Conservation (phyloP, 2,113 vertebrate species). For the Ophthalmotilapia sp. region DNA sequence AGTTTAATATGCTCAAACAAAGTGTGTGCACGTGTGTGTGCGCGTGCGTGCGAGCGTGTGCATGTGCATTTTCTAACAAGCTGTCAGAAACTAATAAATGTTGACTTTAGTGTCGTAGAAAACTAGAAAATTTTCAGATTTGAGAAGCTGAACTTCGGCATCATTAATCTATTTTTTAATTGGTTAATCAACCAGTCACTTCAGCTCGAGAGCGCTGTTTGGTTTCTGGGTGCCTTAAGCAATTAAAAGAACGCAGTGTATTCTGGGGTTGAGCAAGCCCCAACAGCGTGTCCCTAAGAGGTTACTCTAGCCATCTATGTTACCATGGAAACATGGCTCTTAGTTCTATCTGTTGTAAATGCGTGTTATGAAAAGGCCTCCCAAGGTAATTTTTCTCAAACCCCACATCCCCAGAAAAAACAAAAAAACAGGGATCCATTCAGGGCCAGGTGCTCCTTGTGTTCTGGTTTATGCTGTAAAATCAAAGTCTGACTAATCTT, state of each 20-base stretch:
- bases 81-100: not conserved
- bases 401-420: not conserved
- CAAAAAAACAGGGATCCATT: not conserved
- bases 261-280: not conserved
- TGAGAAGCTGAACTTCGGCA: not conserved
- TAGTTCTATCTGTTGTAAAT: not conserved
- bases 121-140: not conserved
- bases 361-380: not conserved
- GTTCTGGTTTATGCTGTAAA: not conserved
- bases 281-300: not conserved
- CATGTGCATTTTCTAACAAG: not conserved
- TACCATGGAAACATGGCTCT: not conserved
- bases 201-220: not conserved
- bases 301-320: not conserved
- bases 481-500: not conserved
- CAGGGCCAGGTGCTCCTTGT: not conserved
- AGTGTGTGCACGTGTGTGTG: not conserved
- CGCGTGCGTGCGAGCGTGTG: rapidly evolving
- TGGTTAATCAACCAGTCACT: not conserved
- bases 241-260: not conserved
- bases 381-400: not conserved
- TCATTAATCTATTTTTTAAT: not conserved
- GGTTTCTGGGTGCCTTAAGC: not conserved
- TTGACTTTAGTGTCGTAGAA: not conserved
- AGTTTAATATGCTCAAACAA: not conserved